Evolutionary conservation across 2,888 invertebrate species (phyloP), one percentile per base, ranked within the genome.

Genomic region (Lottia gigantea): DNA sequence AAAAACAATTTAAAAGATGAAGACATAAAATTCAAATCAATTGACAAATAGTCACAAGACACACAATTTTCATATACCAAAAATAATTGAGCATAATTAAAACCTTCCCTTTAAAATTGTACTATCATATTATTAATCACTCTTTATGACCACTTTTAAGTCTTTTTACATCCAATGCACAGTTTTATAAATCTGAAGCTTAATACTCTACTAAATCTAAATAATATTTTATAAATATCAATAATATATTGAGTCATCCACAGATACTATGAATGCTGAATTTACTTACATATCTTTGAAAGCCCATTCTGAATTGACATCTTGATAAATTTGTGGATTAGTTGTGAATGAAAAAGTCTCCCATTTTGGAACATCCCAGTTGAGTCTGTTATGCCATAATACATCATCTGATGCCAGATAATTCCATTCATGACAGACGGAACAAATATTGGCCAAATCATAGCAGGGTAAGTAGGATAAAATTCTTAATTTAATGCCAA

Each of bases 261-360:
- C 6, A 31, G 6, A 31, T 31, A 31, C 31, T n/a, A n/a, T n/a
- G n/a, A n/a, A n/a, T n/a, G n/a, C n/a, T n/a, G n/a, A n/a, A n/a
- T n/a, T n/a, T n/a, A 72, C 86, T 80, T 78, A 86, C 87, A 87
- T 86, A 77, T 86, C 85, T 76, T 87, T 87, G 70, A 79, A 79
- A 15, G 82, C 74, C 82, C 82, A 83, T 40, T 85, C 84, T 11
- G 84, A 84, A 19, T 82, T 78, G 16, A 82, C 81, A 66, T 85
- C 84, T 68, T 77, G 78, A 70, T 85, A 86, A n/a, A 82, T 74
- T n/a, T 75, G 75, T 55, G 87, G 86, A 70, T 86, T 85, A 2
- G 84, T 83, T 49, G 74, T 75, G 74, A 85, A 83, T 15, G 84
- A 80, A 19, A 87, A 83, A n/a, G 81, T 76, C 47, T 82, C 71